A percentile compares a stretch with the other conserved stretches of the same genome.
phyloP scores from a whole-genome alignment of 2,113 vertebrate species.

The Pholis gunnellus region DNA sequence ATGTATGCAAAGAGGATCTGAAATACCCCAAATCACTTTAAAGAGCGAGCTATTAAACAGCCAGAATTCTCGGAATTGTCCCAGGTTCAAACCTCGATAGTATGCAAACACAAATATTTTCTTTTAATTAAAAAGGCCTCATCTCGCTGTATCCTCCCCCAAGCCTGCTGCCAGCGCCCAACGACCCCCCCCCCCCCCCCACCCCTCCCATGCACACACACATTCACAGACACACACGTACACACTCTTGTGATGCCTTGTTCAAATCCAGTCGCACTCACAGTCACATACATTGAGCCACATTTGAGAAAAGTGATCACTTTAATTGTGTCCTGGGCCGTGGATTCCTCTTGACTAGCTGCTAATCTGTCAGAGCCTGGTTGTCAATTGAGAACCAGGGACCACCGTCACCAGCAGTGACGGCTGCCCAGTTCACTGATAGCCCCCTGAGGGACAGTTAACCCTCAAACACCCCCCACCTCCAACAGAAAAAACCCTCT shows the following conservation, averaged over 20 bases:
- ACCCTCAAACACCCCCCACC: constrained; percentile 75
- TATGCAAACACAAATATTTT: constrained; percentile 84
- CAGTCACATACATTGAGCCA: constrained; percentile 35
- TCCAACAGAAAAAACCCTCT: constrained; percentile 24
- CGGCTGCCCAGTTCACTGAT: constrained; percentile 77
- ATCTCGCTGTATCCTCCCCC: constrained; percentile 71
- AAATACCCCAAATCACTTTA: constrained; percentile 65
- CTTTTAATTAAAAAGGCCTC: constrained; percentile 83
- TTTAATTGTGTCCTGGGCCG: constrained; percentile 69
- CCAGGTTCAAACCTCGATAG: constrained; percentile 60
- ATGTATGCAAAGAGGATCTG: constrained; percentile 59
- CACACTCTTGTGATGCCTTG: constrained; percentile 25
- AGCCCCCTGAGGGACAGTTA: constrained; percentile 84
- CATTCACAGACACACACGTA: constrained; percentile 18
- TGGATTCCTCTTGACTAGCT: constrained; percentile 78
- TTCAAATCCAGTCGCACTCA: constrained; percentile 29
- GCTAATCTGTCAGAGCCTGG: constrained; percentile 80
- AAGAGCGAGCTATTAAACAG: constrained; percentile 67
- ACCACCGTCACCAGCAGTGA: constrained; percentile 74
- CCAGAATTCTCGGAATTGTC: constrained; percentile 69
- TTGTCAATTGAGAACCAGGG: constrained; percentile 74
- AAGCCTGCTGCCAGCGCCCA: constrained; percentile 56
- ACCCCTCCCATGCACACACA: background rate
- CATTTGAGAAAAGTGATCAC: constrained; percentile 63
- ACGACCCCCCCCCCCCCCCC: constrained; percentile 2